Percentiles rank a stretch among this genome's conserved stretches.
These are phyloP conservation scores for Apomyelois bistriatella DNA, from an alignment of 2,888 invertebrate species.

Conservation along the genomic window DNA sequence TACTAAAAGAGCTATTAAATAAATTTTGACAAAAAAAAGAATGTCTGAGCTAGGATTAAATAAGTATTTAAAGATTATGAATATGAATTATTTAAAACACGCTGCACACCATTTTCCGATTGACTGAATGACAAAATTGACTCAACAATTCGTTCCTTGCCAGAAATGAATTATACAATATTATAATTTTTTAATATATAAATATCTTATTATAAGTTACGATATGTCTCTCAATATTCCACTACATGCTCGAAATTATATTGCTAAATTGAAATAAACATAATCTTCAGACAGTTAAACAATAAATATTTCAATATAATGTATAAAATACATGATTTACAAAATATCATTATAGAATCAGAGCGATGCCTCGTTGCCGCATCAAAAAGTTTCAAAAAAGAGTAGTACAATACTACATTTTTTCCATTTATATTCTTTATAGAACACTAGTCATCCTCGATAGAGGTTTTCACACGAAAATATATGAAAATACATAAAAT, in stretches of 20 bases:
- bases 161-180: slow-evolving; percentile 46
- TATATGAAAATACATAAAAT: slow-evolving; percentile 1
- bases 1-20: too few relatives aligned
- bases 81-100: slow-evolving; percentile 27
- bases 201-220: slow-evolving; percentile 68
- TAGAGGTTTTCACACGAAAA: slow-evolving; percentile 19
- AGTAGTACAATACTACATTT: slow-evolving; percentile 36
- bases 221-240: slow-evolving; percentile 75
- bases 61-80: too few relatives aligned
- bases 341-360: slow-evolving; percentile 62
- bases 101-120: slow-evolving; percentile 34
- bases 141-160: slow-evolving; percentile 53
- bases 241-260: slow-evolving; percentile 63
- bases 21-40: too few relatives aligned
- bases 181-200: slow-evolving; percentile 48
- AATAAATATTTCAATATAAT: slow-evolving; percentile 61
- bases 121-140: slow-evolving; percentile 72
- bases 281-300: slow-evolving; percentile 48
- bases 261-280: slow-evolving; percentile 53
- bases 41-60: too few relatives aligned
- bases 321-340: slow-evolving; percentile 76
- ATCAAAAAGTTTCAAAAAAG: slow-evolving; percentile 75
- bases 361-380: slow-evolving; percentile 34
- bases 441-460: slow-evolving; percentile 37
- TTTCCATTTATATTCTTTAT: slow-evolving; percentile 25